These are phyloP conservation scores for Vespertilio murinus DNA, from an alignment of 2,797 vertebrate species.

Conservation along the genomic window DNA sequence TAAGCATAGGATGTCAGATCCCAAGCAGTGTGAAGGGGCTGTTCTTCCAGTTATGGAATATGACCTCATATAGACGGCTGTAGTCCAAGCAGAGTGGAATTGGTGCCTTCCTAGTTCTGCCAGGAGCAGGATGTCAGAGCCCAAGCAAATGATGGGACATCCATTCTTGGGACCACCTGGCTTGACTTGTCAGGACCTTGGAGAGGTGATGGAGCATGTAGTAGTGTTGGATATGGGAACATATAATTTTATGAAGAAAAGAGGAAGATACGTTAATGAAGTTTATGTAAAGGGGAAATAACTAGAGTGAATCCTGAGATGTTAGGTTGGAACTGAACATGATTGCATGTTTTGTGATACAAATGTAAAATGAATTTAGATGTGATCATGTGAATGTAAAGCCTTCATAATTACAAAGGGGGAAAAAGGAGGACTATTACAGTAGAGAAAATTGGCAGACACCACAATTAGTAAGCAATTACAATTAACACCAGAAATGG, in stretches of 20 bases:
- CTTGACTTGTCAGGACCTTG: background rate
- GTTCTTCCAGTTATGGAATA: background rate
- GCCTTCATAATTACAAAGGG: background rate
- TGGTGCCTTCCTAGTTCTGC: background rate
- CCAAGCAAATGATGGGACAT: background rate
- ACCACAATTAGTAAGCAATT: background rate
- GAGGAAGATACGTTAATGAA: background rate
- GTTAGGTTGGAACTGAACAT: background rate
- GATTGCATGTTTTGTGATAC: background rate
- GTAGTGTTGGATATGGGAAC: background rate
- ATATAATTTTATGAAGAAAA: background rate
- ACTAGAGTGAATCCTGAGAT: background rate
- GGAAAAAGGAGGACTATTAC: background rate
- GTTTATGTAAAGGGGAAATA: background rate
- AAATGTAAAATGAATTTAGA: background rate
- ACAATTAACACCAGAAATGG: too few species aligned
- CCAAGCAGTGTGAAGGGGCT: background rate
- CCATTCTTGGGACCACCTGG: too few species aligned
- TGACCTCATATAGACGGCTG: background rate
- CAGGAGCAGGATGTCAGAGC: background rate
- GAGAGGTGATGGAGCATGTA: background rate
- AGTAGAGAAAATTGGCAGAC: background rate
- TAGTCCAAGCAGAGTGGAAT: background rate
- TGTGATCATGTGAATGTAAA: background rate
- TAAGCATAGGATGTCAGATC: background rate